A percentile compares a stretch with the other conserved stretches of the same genome.
phyloP scores from a whole-genome alignment of 2,113 vertebrate genomes.

The Pungitius pungitius region DNA sequence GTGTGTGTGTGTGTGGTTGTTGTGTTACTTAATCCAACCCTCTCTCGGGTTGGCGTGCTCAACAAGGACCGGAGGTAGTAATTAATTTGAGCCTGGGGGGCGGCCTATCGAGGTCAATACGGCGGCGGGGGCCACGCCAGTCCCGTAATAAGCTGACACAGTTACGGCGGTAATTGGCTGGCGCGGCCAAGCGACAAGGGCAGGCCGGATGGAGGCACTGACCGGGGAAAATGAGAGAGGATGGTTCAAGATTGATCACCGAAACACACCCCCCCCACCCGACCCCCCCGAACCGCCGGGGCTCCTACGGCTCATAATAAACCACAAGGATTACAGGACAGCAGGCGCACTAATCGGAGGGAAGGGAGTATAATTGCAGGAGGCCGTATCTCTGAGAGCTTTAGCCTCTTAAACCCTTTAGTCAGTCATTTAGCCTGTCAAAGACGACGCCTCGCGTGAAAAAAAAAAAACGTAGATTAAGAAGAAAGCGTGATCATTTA shows the following conservation, averaged over 20 bases:
- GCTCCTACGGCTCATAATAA: slow-evolving; percentile 62
- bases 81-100: slow-evolving; percentile 65
- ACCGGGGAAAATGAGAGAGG: slow-evolving; percentile 78
- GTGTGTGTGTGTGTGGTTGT: too few species aligned
- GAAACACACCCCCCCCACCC: slow-evolving; percentile 64
- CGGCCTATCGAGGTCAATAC: slow-evolving; percentile 69
- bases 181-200: slow-evolving; percentile 78
- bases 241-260: slow-evolving; percentile 80
- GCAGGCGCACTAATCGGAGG: slow-evolving; percentile 62
- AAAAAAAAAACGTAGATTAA: background rate
- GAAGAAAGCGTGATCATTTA: slow-evolving; percentile 55
- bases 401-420: slow-evolving; percentile 56
- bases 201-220: slow-evolving; percentile 75
- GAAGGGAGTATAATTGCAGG: slow-evolving; percentile 65
- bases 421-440: slow-evolving; percentile 54
- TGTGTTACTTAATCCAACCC: slow-evolving; percentile 49
- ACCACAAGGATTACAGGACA: slow-evolving; percentile 62
- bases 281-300: too few species aligned
- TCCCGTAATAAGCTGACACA: slow-evolving; percentile 77
- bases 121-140: slow-evolving; percentile 48
- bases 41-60: slow-evolving; percentile 38
- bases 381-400: slow-evolving; percentile 51
- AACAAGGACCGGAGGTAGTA: slow-evolving; percentile 62
- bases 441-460: slow-evolving; percentile 34
- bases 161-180: slow-evolving; percentile 74